Evolutionary conservation across 2,113 vertebrate species (phyloP), one percentile per base, ranked within the genome.

Genomic region (Glaucomys volans): DNA sequence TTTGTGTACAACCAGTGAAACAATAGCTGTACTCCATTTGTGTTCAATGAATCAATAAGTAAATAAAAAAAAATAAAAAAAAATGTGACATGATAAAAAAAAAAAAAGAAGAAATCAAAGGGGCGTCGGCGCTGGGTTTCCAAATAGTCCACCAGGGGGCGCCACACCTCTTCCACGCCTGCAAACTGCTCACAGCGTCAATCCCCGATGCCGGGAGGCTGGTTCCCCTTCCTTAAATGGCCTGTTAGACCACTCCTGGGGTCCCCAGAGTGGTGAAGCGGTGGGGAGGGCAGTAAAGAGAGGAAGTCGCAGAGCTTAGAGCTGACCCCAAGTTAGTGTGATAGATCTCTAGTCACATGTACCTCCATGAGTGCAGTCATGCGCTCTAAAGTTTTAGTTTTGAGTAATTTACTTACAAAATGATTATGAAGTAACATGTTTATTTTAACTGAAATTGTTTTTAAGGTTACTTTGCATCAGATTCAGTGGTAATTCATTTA

Each of bases 311-410:
- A 24, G 64, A 82, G 11, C 4, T 1, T 4, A 12, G 71, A 37
- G 67, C 83, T 86, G 74, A 85, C 11, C 44, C 71, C n/a, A 37
- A n/a, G 64, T 42, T 26, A 42, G 62, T 44, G 30, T 37, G 89
- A 50, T 22, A 11, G 54, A 52, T 95, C 90, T 64, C 59, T 82
- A 42, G 85, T 87, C 87, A 71, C 54, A 35, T 86, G 66, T 30
- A 40, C 5, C 35, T 5, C 13, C 47, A 3, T 22, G 59, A 59
- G 71, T 35, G 37, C 37, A 67, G 57, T 83, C 83, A 72, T 12
- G 17, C 77, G 95, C 71, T 94, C 95, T 57, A 50, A 82, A 90
- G 52, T 95, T 84, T 95, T 86, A 42, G 66, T 95, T 89, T 92
- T 80, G 75, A 85, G 20, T 74, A 22, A 69, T 67, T 90, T 91